Conservation (phyloP, 2,888 invertebrate genomes). For the Atherix ibis region DNA sequence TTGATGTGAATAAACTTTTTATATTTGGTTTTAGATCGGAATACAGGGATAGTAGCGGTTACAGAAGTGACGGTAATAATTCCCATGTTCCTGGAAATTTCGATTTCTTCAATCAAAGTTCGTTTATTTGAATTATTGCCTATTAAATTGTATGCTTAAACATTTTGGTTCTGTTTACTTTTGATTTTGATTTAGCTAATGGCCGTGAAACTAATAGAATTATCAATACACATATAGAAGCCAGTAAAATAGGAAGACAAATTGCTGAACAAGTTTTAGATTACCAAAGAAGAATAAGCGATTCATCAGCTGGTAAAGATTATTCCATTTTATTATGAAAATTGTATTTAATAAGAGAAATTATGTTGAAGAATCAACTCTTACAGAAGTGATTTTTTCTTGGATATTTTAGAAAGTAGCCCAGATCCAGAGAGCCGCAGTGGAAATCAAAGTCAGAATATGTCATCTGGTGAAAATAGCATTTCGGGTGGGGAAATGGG, state of each 20-base stretch:
- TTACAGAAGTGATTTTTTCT: too few relatives aligned
- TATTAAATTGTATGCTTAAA: too few relatives aligned
- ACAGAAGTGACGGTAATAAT: conserved; percentile 29
- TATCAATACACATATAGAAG: conserved; percentile 62
- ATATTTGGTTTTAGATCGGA: conserved; percentile 18
- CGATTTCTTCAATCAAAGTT: conserved; percentile 41
- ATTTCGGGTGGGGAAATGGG: conserved; percentile 10
- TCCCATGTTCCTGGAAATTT: conserved; percentile 28
- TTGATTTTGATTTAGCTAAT: conserved; percentile 27
- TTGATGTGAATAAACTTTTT: not conserved
- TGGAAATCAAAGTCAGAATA: conserved; percentile 9
- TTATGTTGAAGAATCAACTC: too few relatives aligned
- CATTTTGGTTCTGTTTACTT: conserved; percentile 1
- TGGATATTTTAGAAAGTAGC: conserved; percentile 13
- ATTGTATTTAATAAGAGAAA: too few relatives aligned
- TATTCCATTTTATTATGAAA: too few relatives aligned
- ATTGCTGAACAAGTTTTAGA: conserved; percentile 66
- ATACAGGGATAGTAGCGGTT: conserved; percentile 35
- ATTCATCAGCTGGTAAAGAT: conserved; percentile 31
- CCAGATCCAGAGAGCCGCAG: conserved; percentile 11
- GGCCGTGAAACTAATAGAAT: conserved; percentile 50
- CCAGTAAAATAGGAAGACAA: conserved; percentile 69
- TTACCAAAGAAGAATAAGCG: conserved; percentile 37
- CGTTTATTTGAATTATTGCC: conserved; percentile 13
- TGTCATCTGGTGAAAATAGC: conserved; percentile 11